Evolutionary conservation across 2,113 vertebrate genomes (phyloP).

Genomic region (Nymphicus hollandicus): DNA sequence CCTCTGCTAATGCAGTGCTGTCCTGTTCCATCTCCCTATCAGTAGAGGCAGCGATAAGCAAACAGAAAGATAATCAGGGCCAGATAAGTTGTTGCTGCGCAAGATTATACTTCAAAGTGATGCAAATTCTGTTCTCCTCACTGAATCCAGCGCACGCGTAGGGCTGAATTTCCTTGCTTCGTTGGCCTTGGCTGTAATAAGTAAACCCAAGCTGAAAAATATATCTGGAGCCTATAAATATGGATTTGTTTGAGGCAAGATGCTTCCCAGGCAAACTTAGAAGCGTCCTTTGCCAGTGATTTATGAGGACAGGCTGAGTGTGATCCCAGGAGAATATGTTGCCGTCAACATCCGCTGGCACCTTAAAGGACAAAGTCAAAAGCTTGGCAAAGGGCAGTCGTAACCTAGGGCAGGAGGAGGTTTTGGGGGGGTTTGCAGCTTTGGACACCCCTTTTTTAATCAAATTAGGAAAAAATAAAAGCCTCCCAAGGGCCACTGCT

Average conservation of each 20-base stretch:
- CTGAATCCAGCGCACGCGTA: not conserved
- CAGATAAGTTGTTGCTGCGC: slow-evolving; percentile 41
- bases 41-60: not conserved
- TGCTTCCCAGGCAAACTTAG: slow-evolving; percentile 24
- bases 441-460: not conserved
- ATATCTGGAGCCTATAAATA: slow-evolving; percentile 56
- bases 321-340: slow-evolving; percentile 23
- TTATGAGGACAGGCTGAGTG: slow-evolving; percentile 33
- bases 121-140: slow-evolving; percentile 49
- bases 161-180: slow-evolving; percentile 54
- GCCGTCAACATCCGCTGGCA: not conserved
- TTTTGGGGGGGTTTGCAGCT: not conserved
- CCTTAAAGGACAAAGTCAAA: not conserved
- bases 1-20: not conserved
- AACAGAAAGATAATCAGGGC: slow-evolving; percentile 37
- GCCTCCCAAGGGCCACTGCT: not conserved
- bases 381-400: not conserved
- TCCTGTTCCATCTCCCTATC: slow-evolving; percentile 22
- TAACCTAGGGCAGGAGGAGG: not conserved
- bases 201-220: slow-evolving; percentile 49
- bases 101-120: slow-evolving; percentile 48
- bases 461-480: not conserved
- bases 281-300: slow-evolving; percentile 35
- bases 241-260: slow-evolving; percentile 55
- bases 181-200: slow-evolving; percentile 59